Conservation (phyloP, 2,888 invertebrate species). For the Tachina lurida region DNA sequence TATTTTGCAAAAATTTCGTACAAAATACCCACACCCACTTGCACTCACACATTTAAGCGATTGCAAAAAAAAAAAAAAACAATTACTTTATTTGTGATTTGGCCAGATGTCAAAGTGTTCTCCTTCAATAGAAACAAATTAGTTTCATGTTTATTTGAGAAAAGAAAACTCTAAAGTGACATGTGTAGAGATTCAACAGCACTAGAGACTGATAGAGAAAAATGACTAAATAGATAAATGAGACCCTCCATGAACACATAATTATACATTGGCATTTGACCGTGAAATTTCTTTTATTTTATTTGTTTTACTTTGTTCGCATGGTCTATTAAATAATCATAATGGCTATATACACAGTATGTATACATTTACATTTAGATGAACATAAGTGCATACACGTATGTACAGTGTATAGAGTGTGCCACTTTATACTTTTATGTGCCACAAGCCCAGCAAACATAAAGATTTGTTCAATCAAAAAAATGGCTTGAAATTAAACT, state of each 20-base stretch:
- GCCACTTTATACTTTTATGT: too few species aligned
- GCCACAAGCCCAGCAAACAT: too few species aligned
- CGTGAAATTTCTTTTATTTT: slow-evolving; percentile 45
- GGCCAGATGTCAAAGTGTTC: slow-evolving; percentile 52
- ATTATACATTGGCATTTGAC: slow-evolving; percentile 63
- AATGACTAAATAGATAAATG: slow-evolving; percentile 47
- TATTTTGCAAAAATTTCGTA: slow-evolving; percentile 58
- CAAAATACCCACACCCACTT: slow-evolving; percentile 1
- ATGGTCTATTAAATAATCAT: slow-evolving; percentile 7
- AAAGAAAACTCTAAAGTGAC: slow-evolving; percentile 31
- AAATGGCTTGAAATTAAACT: too few species aligned
- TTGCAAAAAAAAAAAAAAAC: slow-evolving; percentile 18
- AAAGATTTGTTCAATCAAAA: too few species aligned
- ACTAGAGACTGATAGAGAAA: slow-evolving; percentile 6
- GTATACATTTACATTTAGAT: slow-evolving; percentile 13
- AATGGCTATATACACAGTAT: neutral
- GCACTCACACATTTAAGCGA: neutral
- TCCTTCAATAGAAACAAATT: slow-evolving; percentile 54
- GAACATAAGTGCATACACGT: neutral
- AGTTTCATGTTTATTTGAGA: slow-evolving; percentile 32
- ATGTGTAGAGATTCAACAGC: slow-evolving; percentile 5
- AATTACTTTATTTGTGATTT: slow-evolving; percentile 22
- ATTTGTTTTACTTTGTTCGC: neutral
- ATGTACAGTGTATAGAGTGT: neutral
- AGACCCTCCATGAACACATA: slow-evolving; percentile 57